phyloP scores from a whole-genome alignment of 2,797 vertebrate genomes.

The Rousettus madagascariensis region DNA sequence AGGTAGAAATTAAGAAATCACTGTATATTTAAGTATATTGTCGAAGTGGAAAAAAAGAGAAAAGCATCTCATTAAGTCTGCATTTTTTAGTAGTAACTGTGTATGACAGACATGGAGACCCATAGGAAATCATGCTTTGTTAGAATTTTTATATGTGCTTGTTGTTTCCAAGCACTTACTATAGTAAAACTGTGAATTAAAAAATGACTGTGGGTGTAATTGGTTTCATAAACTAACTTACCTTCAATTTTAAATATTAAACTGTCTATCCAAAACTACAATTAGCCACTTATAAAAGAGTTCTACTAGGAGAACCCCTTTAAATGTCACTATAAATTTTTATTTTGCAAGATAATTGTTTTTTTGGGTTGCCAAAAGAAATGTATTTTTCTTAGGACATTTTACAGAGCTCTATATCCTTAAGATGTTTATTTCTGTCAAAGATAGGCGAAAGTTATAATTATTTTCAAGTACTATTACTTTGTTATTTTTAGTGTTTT shows the following conservation, averaged over 20 bases:
- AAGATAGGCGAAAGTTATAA: neutral
- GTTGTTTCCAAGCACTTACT: neutral
- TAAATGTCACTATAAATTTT: slow-evolving; percentile 34
- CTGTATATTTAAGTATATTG: neutral
- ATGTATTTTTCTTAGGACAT: neutral
- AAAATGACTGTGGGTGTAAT: slow-evolving; percentile 23
- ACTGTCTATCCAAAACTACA: neutral
- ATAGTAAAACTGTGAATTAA: neutral
- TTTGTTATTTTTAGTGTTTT: neutral
- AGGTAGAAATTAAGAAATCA: neutral
- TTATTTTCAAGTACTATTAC: neutral
- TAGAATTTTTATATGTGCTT: neutral
- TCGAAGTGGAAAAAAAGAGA: neutral
- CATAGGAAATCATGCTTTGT: neutral
- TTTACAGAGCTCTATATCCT: neutral
- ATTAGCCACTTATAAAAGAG: neutral
- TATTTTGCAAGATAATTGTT: slow-evolving; percentile 60
- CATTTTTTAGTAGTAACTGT: neutral
- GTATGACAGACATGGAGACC: neutral
- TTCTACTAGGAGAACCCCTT: neutral
- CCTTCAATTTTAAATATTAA: slow-evolving; percentile 59
- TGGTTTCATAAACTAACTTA: slow-evolving; percentile 45
- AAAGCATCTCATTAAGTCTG: neutral
- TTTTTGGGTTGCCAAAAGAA: neutral
- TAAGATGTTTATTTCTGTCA: neutral